A percentile compares a stretch with the other conserved stretches of the same genome.
These are phyloP conservation scores for Spea multiplicata DNA, from an alignment of 2,113 vertebrate genomes.

Conservation along the genomic window DNA sequence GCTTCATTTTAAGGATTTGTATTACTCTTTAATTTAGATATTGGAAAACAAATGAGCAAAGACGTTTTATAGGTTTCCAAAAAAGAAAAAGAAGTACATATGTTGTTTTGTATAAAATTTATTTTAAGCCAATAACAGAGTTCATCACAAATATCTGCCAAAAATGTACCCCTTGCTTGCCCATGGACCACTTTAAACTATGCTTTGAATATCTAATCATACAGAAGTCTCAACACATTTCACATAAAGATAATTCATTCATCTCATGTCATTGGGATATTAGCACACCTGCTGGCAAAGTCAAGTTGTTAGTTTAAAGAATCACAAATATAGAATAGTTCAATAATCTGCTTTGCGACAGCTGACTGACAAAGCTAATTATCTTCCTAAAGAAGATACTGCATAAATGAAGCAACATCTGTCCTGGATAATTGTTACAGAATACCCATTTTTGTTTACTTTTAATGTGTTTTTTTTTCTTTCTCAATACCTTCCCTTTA, in stretches of 20 bases:
- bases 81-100: too few species aligned
- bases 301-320: conserved; percentile 63
- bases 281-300: conserved; percentile 63
- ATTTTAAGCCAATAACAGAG: too few species aligned
- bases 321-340: conserved; percentile 59
- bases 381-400: conserved; percentile 58
- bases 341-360: conserved; percentile 62
- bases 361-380: conserved; percentile 67
- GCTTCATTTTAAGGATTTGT: too few species aligned
- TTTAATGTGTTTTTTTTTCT: conserved; percentile 32
- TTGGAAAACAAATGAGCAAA: too few species aligned
- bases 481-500: neutral
- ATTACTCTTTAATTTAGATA: too few species aligned
- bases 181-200: conserved; percentile 56
- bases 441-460: conserved; percentile 50
- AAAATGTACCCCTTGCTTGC: conserved; percentile 35
- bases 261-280: conserved; percentile 63
- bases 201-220: conserved; percentile 59
- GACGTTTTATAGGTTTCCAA: too few species aligned
- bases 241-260: conserved; percentile 62
- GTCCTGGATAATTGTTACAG: conserved; percentile 56
- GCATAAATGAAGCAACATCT: conserved; percentile 56
- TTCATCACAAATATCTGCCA: too few species aligned
- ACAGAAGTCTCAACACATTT: conserved; percentile 50
- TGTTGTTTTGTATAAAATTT: too few species aligned